Evolutionary conservation across 2,888 invertebrate genomes (phyloP), one percentile per base, ranked within the genome.

Genomic region (Diadegma fenestrale): DNA sequence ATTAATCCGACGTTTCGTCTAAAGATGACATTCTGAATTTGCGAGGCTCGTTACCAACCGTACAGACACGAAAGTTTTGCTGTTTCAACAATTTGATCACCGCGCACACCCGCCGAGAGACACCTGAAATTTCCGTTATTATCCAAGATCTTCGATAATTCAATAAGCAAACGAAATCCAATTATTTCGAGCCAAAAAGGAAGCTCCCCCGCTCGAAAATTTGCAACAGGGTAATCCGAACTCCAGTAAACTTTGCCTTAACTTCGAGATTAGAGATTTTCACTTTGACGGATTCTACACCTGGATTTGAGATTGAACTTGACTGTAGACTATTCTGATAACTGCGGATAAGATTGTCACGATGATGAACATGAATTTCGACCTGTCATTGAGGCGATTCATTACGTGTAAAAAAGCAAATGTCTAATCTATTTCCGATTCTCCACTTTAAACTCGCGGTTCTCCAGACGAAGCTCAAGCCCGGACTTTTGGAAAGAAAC

Each of bases 1-100:
- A 71, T 71, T 33, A 63, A 48, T 75, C 26, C 33, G 48, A 58
- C 43, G 26, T 64, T 63, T 82, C 58, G 3, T 14, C 22, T 22
- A 0, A 17, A 45, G 19, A 66, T 37, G 19, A 66, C 37, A 12
- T 41, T 69, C 22, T 12, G 14, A 22, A 17, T 19, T n/a, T 63
- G 64, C 4, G 26, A 26, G 63, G 48, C 33, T 80, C 37, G 19
- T 72, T 48, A 17, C 33, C 37, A 72, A 80, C 22, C 5, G 17
- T 58, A 41, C 43, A 66, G 26, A 66, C 22, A 22, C 41, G 17
- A 37, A 37, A 30, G 8, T 30, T 33, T 12, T 1, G 72, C 26
- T 72, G 19, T 58, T 30, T 45, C 61, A 7, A 14, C 37, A 72
- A 72, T 54, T 54, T 54, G 4, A 72, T 72, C 22, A 54, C 26